Base-by-base conservation (phyloP, 1,140 invertebrate species). In the Branchinecta lynchi region DNA sequence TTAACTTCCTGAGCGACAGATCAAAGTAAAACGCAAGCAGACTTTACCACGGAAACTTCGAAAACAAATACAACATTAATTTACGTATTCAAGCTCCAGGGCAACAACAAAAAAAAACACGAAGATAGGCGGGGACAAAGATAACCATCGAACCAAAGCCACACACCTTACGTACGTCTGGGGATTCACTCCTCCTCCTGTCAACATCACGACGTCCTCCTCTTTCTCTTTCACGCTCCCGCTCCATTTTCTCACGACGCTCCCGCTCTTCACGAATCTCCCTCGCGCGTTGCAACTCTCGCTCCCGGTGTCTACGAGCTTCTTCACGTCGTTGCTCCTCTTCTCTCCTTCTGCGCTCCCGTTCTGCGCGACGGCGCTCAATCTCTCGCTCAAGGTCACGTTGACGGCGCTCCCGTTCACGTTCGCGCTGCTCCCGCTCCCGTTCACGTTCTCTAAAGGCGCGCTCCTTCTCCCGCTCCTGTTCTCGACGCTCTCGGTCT, bases 361-460 rank as follows among this genome's bases (percentile, higher is more conserved):
- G 12, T 60, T 60, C 51, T 60, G 6, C 6, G 51, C 51, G 51
- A 60, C 51, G 51, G 17, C 51, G 51, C 17, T 60, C 51, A 60
- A 60, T 60, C 17, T 60, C 51, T 15, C 51, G 51, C 17, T 60
- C 51, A 6, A 12, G 51, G 12, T 60, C 51, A 60, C 51, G 51
- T 60, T 60, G 12, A 12, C 51, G 51, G 51, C 51, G 51, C 51
- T 60, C 51, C 12, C 51, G 51, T 60, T 60, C 51, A 60, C 51
- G 51, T 12, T 15, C 17, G 12, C 17, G 12, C 12, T 20, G 51
- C 51, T 60, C 51, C 51, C 51, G 51, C 17, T 60, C 51, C 17
- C 51, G 12, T 60, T 60, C 51, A 60, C 51, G 51, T 6, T 60
- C 51, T 5, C 32, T 32, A 5, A 32, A 32, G 5, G 32, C 32